Evolutionary conservation across 2,797 vertebrate species (phyloP).

Genomic region (Thripadectes ignobilis): DNA sequence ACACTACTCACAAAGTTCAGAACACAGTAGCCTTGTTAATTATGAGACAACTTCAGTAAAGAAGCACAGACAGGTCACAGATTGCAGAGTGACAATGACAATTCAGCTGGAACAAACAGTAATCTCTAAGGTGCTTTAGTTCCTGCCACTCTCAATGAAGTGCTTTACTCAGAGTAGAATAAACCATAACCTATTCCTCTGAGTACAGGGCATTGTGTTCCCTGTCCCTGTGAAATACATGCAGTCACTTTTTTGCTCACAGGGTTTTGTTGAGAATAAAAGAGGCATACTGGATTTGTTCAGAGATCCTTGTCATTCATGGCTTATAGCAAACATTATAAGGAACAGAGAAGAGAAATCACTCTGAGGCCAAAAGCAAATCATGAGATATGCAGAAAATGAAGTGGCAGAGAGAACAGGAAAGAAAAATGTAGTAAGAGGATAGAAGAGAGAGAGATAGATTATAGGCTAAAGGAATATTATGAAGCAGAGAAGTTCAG

Average conservation of each 20-base stretch:
- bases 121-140: conserved; percentile 35
- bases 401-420: background rate
- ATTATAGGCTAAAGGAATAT: background rate
- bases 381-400: background rate
- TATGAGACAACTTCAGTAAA: background rate
- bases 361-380: background rate
- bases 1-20: background rate
- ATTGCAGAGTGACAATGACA: conserved; percentile 38
- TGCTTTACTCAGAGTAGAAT: conserved; percentile 33
- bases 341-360: background rate
- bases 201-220: background rate
- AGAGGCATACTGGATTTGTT: background rate
- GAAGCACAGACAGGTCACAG: background rate
- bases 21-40: conserved; percentile 13
- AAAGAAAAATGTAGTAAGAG: background rate
- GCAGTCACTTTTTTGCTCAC: background rate
- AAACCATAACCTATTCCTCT: background rate
- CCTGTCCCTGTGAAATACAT: conserved; percentile 42
- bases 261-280: conserved; percentile 17
- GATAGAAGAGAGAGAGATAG: background rate
- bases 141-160: conserved; percentile 35
- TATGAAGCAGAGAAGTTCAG: background rate
- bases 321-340: background rate
- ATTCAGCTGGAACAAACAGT: conserved; percentile 43
- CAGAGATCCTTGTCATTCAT: background rate